Evolutionary conservation across 2,113 vertebrate species (phyloP).

Genomic region (Synchiropus splendidus): DNA sequence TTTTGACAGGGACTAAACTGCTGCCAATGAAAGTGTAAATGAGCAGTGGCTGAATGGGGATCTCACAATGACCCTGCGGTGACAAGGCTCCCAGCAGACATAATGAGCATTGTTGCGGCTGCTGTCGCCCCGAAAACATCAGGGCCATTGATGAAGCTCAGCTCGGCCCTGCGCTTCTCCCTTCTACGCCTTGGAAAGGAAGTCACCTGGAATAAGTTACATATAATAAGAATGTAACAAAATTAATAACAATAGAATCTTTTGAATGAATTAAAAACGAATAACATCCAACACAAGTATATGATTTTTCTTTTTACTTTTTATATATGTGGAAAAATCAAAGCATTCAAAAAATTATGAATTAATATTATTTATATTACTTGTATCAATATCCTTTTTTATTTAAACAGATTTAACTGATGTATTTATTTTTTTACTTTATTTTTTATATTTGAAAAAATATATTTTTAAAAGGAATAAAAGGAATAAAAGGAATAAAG

Average conservation of each 20-base stretch:
- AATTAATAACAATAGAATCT: background rate
- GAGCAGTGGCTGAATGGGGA: slow-evolving; percentile 56
- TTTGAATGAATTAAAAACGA: background rate
- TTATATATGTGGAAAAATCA: too few species aligned
- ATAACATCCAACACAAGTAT: background rate
- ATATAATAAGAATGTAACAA: background rate
- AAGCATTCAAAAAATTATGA: too few species aligned
- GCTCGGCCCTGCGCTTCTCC: background rate
- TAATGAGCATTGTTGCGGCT: slow-evolving; percentile 59
- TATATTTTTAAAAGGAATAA: too few species aligned
- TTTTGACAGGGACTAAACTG: slow-evolving; percentile 71
- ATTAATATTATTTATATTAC: too few species aligned
- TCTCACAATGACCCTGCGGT: slow-evolving; percentile 48
- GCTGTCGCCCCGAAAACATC: slow-evolving; percentile 49
- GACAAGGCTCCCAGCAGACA: slow-evolving; percentile 54
- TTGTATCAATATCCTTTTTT: too few species aligned
- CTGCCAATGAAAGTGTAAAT: slow-evolving; percentile 73
- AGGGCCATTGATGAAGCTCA: slow-evolving; percentile 5
- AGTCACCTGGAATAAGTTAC: background rate
- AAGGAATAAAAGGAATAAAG: too few species aligned
- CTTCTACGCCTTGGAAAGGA: background rate
- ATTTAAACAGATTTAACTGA: too few species aligned
- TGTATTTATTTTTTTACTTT: too few species aligned
- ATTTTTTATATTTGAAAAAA: too few species aligned
- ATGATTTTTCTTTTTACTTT: slow-evolving; percentile 40